phyloP scores from a whole-genome alignment of 2,113 vertebrate species.

The Entelurus aequoreus region DNA sequence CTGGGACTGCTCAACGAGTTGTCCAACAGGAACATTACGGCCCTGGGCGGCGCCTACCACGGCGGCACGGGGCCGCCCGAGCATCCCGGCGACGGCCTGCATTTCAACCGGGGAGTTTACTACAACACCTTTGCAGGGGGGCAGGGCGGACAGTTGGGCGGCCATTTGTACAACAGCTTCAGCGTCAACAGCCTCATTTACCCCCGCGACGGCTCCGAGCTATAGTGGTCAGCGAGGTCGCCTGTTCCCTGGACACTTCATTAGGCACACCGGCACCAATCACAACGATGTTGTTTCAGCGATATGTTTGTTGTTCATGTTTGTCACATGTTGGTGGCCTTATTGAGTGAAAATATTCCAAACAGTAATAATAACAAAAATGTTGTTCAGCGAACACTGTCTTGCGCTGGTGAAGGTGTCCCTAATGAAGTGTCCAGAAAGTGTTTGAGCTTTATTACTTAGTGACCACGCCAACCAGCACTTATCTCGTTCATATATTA shows the following conservation, averaged over 20 bases:
- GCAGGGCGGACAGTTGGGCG: constrained; percentile 82
- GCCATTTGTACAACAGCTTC: constrained; percentile 87
- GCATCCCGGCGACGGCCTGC: constrained; percentile 71
- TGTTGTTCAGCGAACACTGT: too few relatives aligned
- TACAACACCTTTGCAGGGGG: constrained; percentile 83
- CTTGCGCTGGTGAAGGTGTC: neutral
- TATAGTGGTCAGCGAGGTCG: constrained; percentile 64
- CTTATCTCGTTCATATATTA: constrained; percentile 22
- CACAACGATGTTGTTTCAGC: neutral
- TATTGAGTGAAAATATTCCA: too few relatives aligned
- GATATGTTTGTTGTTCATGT: too few relatives aligned
- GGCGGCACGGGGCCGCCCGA: constrained; percentile 55
- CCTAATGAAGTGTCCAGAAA: neutral
- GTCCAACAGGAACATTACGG: constrained; percentile 75
- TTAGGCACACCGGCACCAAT: neutral
- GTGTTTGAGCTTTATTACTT: neutral
- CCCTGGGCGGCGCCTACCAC: constrained; percentile 68
- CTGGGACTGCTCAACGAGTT: constrained; percentile 75
- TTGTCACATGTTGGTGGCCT: too few relatives aligned
- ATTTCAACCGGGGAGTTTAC: constrained; percentile 78
- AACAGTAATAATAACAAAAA: too few relatives aligned
- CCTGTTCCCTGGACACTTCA: neutral
- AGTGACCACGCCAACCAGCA: constrained; percentile 13
- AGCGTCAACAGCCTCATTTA: constrained; percentile 95
- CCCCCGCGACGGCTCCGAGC: constrained; percentile 85